phyloP scores from a whole-genome alignment of 2,888 invertebrate species.

The Lithophane ornitopus region DNA sequence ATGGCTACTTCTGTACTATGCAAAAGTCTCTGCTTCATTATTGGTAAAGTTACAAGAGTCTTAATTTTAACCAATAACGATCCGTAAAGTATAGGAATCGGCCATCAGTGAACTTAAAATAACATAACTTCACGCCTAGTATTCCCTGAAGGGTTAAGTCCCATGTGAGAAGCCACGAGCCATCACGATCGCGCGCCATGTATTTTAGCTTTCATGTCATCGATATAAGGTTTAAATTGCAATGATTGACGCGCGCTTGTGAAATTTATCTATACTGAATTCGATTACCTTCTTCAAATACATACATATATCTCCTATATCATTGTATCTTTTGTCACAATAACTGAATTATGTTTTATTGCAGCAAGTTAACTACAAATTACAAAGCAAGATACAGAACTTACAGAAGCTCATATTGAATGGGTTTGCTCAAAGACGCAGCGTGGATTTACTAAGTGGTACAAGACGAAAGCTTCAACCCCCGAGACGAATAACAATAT shows the following conservation, averaged over 20 bases:
- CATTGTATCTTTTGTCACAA: background rate
- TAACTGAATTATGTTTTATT: conserved; percentile 44
- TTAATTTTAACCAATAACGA: too few species aligned
- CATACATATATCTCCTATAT: background rate
- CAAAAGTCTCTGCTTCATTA: too few species aligned
- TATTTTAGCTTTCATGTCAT: background rate
- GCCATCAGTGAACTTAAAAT: background rate
- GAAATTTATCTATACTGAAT: background rate
- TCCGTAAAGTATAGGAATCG: too few species aligned
- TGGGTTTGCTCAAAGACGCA: conserved; percentile 78
- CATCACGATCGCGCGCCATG: background rate
- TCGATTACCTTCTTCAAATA: background rate
- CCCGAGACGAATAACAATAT: conserved; percentile 81
- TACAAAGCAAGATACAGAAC: conserved; percentile 80
- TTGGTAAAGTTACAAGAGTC: too few species aligned
- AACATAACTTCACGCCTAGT: background rate
- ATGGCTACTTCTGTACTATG: too few species aligned
- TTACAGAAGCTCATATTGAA: conserved; percentile 82
- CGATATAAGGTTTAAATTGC: background rate
- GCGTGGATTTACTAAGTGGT: conserved; percentile 72
- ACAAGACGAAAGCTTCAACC: conserved; percentile 75
- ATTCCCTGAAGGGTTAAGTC: background rate
- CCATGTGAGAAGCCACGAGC: background rate
- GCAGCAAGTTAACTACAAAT: conserved; percentile 81
- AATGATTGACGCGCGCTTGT: background rate